phyloP scores from a whole-genome alignment of 2,797 vertebrate genomes.

The Gadopsis marmoratus region DNA sequence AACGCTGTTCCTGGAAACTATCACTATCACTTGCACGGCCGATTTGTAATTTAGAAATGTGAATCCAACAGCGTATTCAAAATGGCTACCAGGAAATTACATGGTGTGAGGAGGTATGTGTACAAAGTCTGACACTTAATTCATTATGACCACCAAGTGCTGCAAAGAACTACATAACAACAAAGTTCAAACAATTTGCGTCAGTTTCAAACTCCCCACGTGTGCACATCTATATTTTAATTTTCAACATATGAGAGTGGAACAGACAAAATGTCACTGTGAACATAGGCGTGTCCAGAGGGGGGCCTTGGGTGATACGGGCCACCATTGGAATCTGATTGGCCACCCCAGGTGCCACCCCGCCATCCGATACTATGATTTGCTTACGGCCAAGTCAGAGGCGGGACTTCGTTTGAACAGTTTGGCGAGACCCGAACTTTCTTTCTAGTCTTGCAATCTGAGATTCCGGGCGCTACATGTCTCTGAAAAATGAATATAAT shows the following conservation, averaged over 20 bases:
- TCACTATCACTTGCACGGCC: not conserved
- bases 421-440: too few species aligned
- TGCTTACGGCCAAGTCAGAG: too few species aligned
- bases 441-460: too few species aligned
- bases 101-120: not conserved
- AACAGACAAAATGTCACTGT: accelerated
- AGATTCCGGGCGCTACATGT: too few species aligned
- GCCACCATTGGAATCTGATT: too few species aligned
- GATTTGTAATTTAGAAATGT: not conserved
- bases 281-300: too few species aligned
- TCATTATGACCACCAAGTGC: too few species aligned
- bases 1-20: not conserved
- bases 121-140: accelerated
- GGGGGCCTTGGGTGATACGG: too few species aligned
- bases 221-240: accelerated
- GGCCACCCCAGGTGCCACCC: too few species aligned
- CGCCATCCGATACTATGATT: too few species aligned
- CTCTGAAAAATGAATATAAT: too few species aligned
- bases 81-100: not conserved
- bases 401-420: too few species aligned
- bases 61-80: not conserved
- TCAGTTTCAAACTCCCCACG: not conserved
- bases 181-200: accelerated
- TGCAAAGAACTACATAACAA: not conserved
- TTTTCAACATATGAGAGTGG: accelerated